Percentiles rank a stretch among this genome's conserved stretches.
Conservation (phyloP, 2,888 invertebrate genomes). For the Branchipolynoe longqiensis region DNA sequence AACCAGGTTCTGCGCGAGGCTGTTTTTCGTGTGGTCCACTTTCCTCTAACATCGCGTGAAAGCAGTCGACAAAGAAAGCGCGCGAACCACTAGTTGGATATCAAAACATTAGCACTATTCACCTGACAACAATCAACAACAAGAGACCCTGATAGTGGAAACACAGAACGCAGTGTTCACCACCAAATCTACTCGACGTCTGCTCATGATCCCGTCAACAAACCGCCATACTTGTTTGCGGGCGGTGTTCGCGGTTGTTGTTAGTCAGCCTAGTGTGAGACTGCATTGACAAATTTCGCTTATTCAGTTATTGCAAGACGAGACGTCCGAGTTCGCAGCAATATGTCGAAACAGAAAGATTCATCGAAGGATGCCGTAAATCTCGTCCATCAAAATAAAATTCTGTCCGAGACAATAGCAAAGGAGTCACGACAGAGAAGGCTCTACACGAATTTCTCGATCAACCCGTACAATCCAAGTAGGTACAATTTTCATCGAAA, state of each 20-base stretch:
- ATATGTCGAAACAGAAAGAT: constrained; percentile 41
- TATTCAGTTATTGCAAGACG: neutral
- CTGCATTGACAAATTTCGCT: neutral
- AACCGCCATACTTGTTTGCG: constrained; percentile 49
- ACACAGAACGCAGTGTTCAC: neutral
- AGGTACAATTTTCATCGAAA: constrained; percentile 3
- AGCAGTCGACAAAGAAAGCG: neutral
- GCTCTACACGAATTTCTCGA: constrained; percentile 45
- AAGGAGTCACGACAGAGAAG: constrained; percentile 36
- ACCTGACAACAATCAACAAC: neutral
- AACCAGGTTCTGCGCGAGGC: neutral
- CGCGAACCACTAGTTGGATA: neutral
- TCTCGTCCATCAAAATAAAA: constrained; percentile 34
- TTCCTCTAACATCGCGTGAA: neutral
- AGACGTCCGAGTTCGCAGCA: neutral
- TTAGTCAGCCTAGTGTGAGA: neutral
- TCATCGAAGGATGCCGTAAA: constrained; percentile 18
- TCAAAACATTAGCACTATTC: neutral
- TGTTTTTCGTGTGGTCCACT: too few species aligned
- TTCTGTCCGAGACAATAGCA: constrained; percentile 48
- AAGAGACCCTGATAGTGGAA: too few species aligned
- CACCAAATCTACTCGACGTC: too few species aligned
- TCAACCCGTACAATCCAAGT: constrained; percentile 56
- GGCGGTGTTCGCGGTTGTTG: neutral
- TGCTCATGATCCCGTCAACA: constrained; percentile 47